Conservation (phyloP, 2,888 invertebrate genomes). For the Parnassius orleans region DNA sequence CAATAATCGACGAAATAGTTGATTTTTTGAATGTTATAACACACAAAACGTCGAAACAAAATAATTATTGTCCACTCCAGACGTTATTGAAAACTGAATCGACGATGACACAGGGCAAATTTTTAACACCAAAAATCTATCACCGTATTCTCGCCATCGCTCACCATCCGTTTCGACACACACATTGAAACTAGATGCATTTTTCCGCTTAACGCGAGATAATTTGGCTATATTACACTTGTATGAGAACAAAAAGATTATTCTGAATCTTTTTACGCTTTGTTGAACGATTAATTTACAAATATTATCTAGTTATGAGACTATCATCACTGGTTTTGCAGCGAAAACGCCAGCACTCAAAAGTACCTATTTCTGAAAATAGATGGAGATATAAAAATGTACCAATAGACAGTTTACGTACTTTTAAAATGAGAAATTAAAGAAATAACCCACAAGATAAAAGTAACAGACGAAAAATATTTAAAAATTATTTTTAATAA, state of each 20-base stretch:
- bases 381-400: conserved; percentile 84
- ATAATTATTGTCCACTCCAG: conserved; percentile 61
- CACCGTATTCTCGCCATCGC: conserved; percentile 81
- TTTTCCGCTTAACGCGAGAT: conserved; percentile 76
- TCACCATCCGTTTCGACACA: conserved; percentile 78
- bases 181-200: conserved; percentile 75
- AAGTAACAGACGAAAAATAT: conserved; percentile 1
- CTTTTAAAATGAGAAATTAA: conserved; percentile 41
- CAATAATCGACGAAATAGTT: conserved; percentile 68
- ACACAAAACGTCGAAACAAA: conserved; percentile 67
- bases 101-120: conserved; percentile 79
- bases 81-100: conserved; percentile 68
- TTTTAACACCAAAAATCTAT: conserved; percentile 81
- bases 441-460: not conserved
- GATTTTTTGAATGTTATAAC: conserved; percentile 60
- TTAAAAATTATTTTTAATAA: conserved; percentile 3
- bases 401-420: conserved; percentile 58
- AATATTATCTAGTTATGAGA: conserved; percentile 80
- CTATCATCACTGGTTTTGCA: conserved; percentile 84
- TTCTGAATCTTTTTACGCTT: conserved; percentile 65
- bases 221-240: conserved; percentile 74
- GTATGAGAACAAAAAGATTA: conserved; percentile 69
- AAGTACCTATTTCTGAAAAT: conserved; percentile 87
- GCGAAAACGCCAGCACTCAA: conserved; percentile 82
- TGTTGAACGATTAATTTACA: conserved; percentile 77